Percentiles rank a stretch among this genome's conserved stretches.
These are phyloP conservation scores for Cygnus atratus DNA, from an alignment of 2,113 vertebrate species.

Conservation along the genomic window DNA sequence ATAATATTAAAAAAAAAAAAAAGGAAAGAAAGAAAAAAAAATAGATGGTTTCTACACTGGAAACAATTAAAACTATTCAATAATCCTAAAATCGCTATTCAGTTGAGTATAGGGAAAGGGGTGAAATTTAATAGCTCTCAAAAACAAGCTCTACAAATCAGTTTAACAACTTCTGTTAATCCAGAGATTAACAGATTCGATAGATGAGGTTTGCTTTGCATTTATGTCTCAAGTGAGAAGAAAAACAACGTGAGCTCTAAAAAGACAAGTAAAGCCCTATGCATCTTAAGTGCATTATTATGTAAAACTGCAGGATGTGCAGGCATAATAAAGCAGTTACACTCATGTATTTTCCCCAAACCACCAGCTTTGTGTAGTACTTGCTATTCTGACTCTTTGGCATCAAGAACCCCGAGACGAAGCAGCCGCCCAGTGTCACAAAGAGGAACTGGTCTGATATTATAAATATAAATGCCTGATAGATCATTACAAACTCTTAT, in stretches of 20 bases:
- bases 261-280: neutral
- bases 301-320: neutral
- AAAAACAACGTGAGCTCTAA: neutral
- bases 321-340: neutral
- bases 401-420: neutral
- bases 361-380: neutral
- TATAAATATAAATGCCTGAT: too few relatives aligned
- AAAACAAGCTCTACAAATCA: slow-evolving; percentile 8
- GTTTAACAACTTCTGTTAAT: slow-evolving; percentile 7
- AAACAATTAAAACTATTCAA: neutral
- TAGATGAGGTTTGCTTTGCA: neutral
- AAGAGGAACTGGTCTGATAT: neutral
- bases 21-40: too few relatives aligned
- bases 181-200: neutral
- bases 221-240: neutral
- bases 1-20: too few relatives aligned
- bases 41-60: neutral
- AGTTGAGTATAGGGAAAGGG: neutral
- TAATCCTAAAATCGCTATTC: neutral
- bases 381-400: neutral
- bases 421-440: neutral
- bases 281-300: neutral
- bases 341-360: neutral
- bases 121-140: neutral
- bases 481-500: neutral